Percentiles rank a stretch among this genome's conserved stretches.
Conservation (phyloP, 2,113 vertebrate species). For the Carassius auratus region DNA sequence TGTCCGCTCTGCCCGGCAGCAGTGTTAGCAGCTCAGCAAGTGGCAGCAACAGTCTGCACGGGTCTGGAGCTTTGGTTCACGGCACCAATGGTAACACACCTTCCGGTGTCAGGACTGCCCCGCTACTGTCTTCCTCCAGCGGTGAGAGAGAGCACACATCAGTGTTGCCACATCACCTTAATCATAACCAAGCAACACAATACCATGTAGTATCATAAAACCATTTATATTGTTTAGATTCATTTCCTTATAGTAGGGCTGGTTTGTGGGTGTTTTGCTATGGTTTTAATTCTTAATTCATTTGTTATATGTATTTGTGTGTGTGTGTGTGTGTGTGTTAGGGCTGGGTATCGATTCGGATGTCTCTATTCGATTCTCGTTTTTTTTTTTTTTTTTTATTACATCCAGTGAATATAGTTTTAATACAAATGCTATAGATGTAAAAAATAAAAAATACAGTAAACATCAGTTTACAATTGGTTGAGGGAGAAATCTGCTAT, state of each 20-base stretch:
- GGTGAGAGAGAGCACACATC: slow-evolving; percentile 53
- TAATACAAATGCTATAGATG: too few relatives aligned
- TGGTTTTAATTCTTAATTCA: too few relatives aligned
- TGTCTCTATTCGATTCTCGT: too few relatives aligned
- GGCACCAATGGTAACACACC: slow-evolving; percentile 79
- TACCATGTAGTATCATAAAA: background rate
- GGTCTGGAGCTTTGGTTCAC: slow-evolving; percentile 81
- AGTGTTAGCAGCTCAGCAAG: slow-evolving; percentile 63
- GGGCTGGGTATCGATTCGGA: too few relatives aligned
- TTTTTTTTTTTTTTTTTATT: too few relatives aligned
- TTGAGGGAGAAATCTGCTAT: background rate
- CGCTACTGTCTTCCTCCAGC: slow-evolving; percentile 87
- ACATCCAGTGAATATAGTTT: too few relatives aligned
- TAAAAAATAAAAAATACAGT: too few relatives aligned
- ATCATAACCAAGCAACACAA: background rate
- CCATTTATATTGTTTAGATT: background rate
- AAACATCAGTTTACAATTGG: too few relatives aligned
- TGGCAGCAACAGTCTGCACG: slow-evolving; percentile 73
- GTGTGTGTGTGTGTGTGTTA: too few relatives aligned
- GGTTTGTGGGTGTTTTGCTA: too few relatives aligned
- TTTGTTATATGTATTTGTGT: too few relatives aligned
- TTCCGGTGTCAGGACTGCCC: slow-evolving; percentile 76
- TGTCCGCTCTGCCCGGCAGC: slow-evolving; percentile 69
- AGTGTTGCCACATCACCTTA: background rate
- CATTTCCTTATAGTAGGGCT: too few relatives aligned